phyloP scores from a whole-genome alignment of 2,888 invertebrate genomes.

The Fragum sueziense region DNA sequence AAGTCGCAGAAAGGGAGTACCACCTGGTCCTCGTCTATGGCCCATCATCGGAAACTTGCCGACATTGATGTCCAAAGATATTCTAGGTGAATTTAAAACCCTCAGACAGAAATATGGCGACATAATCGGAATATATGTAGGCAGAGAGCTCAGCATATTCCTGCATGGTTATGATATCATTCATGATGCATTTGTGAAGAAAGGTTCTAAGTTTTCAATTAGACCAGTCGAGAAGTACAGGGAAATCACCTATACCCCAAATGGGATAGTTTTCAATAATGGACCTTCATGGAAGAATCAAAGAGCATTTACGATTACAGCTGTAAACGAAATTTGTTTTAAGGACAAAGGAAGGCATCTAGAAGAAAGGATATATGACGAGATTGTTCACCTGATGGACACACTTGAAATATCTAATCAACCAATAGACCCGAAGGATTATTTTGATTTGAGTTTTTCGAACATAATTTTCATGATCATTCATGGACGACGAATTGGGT shows the following conservation, averaged over 20 bases:
- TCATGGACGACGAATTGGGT: slow-evolving; percentile 41
- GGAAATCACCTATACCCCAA: not conserved
- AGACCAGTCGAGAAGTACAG: slow-evolving; percentile 23
- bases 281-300: slow-evolving; percentile 45
- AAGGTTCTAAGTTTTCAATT: slow-evolving; percentile 25
- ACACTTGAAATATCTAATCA: slow-evolving; percentile 21
- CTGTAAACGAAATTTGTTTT: slow-evolving; percentile 42
- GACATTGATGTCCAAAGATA: slow-evolving; percentile 21
- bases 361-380: slow-evolving; percentile 44
- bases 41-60: slow-evolving; percentile 50
- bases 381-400: slow-evolving; percentile 30
- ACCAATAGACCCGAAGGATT: slow-evolving; percentile 40
- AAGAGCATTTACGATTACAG: slow-evolving; percentile 31
- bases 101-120: slow-evolving; percentile 46
- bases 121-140: slow-evolving; percentile 45
- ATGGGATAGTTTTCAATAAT: slow-evolving; percentile 28
- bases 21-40: slow-evolving; percentile 47
- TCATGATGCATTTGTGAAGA: slow-evolving; percentile 47
- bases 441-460: slow-evolving; percentile 49
- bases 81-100: slow-evolving; percentile 12
- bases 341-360: slow-evolving; percentile 21
- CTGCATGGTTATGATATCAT: slow-evolving; percentile 47
- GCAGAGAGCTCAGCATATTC: slow-evolving; percentile 38
- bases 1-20: slow-evolving; percentile 29
- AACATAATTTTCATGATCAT: slow-evolving; percentile 61